These are phyloP conservation scores for Zophobas atratus DNA, from an alignment of 1,140 invertebrate genomes.

Conservation along the genomic window DNA sequence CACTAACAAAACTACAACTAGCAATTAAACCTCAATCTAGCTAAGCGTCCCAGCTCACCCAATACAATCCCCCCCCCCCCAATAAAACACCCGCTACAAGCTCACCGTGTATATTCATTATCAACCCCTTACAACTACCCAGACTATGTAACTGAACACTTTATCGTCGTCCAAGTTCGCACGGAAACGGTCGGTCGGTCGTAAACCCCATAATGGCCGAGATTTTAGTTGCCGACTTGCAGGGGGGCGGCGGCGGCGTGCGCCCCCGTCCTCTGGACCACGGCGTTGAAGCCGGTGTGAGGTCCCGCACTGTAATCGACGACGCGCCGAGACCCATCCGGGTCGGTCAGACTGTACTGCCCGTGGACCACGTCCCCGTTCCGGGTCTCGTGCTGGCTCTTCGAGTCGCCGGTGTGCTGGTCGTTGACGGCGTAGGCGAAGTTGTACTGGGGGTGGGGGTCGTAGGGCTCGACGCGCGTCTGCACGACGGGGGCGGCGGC, in stretches of 20 bases:
- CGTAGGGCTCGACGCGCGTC: constrained; percentile 73
- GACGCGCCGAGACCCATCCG: constrained; percentile 68
- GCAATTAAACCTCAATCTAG: too few relatives aligned
- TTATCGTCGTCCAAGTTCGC: constrained; percentile 38
- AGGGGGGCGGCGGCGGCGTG: constrained; percentile 29
- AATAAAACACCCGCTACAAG: constrained; percentile 19
- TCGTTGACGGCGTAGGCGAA: constrained; percentile 82
- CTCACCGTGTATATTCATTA: constrained; percentile 44
- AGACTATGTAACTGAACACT: constrained; percentile 42
- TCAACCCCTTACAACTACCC: constrained; percentile 42
- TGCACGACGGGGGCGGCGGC: constrained; percentile 63
- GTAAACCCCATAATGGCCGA: constrained; percentile 38
- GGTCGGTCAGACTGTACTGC: constrained; percentile 69
- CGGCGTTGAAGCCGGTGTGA: constrained; percentile 70
- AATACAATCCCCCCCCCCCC: neutral
- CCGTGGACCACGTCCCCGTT: constrained; percentile 71
- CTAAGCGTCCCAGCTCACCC: too few relatives aligned
- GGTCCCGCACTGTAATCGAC: constrained; percentile 70
- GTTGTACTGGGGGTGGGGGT: constrained; percentile 81
- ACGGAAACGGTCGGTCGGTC: constrained; percentile 34
- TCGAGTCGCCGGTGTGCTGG: constrained; percentile 79
- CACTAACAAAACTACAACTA: too few relatives aligned
- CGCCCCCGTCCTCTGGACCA: constrained; percentile 66
- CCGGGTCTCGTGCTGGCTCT: constrained; percentile 71
- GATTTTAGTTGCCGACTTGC: constrained; percentile 38